These are phyloP conservation scores for Chiridota heheva DNA, from an alignment of 35 echinoderm and acorn worm genomes.

Conservation along the genomic window DNA sequence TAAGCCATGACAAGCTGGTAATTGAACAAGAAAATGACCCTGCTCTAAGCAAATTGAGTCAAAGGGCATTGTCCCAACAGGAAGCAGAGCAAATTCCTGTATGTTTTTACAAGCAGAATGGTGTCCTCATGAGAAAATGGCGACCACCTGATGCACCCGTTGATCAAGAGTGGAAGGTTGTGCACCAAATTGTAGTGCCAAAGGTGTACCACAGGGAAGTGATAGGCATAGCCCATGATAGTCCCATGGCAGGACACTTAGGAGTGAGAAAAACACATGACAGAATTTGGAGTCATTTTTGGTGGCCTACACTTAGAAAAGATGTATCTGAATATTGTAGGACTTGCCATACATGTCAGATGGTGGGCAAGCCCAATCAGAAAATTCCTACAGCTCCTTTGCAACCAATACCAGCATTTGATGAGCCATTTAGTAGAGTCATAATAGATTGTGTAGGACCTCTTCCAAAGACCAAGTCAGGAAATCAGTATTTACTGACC, in stretches of 20 bases:
- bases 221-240: slow-evolving; percentile 59
- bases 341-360: slow-evolving; percentile 63
- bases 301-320: slow-evolving; percentile 42
- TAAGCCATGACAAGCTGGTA: background rate
- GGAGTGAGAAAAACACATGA: slow-evolving; percentile 55
- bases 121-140: slow-evolving; percentile 69
- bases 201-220: slow-evolving; percentile 32
- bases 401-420: slow-evolving; percentile 80
- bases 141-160: slow-evolving; percentile 36
- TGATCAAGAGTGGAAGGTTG: slow-evolving; percentile 41
- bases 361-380: slow-evolving; percentile 79
- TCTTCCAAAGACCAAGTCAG: slow-evolving; percentile 61
- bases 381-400: slow-evolving; percentile 62
- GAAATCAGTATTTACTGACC: slow-evolving; percentile 71
- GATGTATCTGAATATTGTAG: slow-evolving; percentile 50
- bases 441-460: slow-evolving; percentile 73
- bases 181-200: slow-evolving; percentile 57
- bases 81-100: slow-evolving; percentile 9
- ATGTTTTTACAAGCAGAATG: slow-evolving; percentile 43
- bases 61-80: background rate
- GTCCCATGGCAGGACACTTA: slow-evolving; percentile 50
- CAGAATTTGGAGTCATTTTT: slow-evolving; percentile 54
- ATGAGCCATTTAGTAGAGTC: slow-evolving; percentile 73
- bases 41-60: background rate
- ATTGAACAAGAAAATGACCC: slow-evolving; percentile 13